A percentile compares a stretch with the other conserved stretches of the same genome.
Evolutionary conservation across 2,888 invertebrate species (phyloP).

Genomic region (Anthophora plumipes): DNA sequence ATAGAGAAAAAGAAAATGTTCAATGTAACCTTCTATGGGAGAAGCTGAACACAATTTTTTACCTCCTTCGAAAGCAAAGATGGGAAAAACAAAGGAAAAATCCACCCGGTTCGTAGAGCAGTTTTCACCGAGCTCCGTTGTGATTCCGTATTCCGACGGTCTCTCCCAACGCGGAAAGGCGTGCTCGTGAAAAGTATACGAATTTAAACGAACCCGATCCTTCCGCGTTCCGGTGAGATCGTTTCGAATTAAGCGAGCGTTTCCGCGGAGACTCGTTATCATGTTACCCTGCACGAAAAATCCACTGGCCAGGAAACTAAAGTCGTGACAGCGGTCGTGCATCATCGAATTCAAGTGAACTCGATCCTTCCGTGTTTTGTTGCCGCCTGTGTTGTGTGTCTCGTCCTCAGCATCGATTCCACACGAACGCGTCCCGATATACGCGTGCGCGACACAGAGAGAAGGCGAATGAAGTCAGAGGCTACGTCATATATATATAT

Average conservation of each 20-base stretch:
- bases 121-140: too few relatives aligned
- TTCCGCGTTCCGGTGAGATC: slow-evolving; percentile 55
- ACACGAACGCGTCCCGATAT: background rate
- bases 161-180: background rate
- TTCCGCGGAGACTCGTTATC: slow-evolving; percentile 39
- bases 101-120: too few relatives aligned
- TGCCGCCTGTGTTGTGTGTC: background rate
- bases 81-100: too few relatives aligned
- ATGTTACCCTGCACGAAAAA: slow-evolving; percentile 42
- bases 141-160: background rate
- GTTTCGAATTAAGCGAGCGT: slow-evolving; percentile 49
- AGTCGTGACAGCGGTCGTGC: slow-evolving; percentile 12
- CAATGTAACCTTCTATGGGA: too few relatives aligned
- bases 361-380: slow-evolving; percentile 33
- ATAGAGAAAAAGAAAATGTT: too few relatives aligned
- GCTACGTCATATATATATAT: too few relatives aligned
- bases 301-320: slow-evolving; percentile 23
- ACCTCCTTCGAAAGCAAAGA: too few relatives aligned
- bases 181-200: slow-evolving; percentile 41
- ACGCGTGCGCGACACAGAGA: background rate
- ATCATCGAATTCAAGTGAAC: slow-evolving; percentile 43
- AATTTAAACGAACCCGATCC: slow-evolving; percentile 54
- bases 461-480: background rate
- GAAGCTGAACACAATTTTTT: too few relatives aligned
- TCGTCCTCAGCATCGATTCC: slow-evolving; percentile 17